Conservation (phyloP, 2,113 vertebrate species). For the Crotophaga sulcirostris region DNA sequence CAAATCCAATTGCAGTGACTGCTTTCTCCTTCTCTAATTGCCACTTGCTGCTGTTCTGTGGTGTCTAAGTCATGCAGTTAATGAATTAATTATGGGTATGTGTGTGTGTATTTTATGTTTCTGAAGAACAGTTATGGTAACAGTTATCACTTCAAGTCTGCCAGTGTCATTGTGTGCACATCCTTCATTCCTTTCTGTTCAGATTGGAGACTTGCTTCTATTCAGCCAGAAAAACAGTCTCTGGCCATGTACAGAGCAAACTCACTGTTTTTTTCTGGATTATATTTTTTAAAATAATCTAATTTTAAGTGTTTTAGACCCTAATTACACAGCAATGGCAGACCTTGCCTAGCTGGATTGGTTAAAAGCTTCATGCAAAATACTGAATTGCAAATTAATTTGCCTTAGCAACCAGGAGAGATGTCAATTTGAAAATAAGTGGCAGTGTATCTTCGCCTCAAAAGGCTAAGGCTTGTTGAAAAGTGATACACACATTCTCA, state of each 20-base stretch:
- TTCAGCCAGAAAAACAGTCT: neutral
- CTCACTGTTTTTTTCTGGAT: neutral
- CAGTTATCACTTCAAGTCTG: neutral
- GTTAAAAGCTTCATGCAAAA: neutral
- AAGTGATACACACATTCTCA: conserved; percentile 15
- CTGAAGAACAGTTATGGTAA: conserved; percentile 2
- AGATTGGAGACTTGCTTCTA: neutral
- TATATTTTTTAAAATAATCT: neutral
- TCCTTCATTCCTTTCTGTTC: neutral
- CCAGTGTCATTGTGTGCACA: neutral
- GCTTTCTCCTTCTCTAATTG: neutral
- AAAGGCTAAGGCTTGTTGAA: conserved; percentile 39
- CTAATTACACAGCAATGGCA: conserved; percentile 4
- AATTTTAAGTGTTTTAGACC: conserved; percentile 21
- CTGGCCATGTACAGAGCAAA: neutral
- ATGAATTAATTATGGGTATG: neutral
- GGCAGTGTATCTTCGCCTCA: conserved; percentile 37
- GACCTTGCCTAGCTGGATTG: neutral
- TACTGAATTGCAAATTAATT: conserved; percentile 24
- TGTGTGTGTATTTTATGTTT: neutral
- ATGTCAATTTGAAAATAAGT: conserved; percentile 16
- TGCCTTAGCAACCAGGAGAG: neutral
- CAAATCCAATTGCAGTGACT: neutral
- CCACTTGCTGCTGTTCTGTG: neutral
- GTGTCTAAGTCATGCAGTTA: neutral